Percentiles rank a stretch among this genome's conserved stretches.
Evolutionary conservation across 2,797 vertebrate genomes (phyloP).

Genomic region (Dicrostonyx torquatus): DNA sequence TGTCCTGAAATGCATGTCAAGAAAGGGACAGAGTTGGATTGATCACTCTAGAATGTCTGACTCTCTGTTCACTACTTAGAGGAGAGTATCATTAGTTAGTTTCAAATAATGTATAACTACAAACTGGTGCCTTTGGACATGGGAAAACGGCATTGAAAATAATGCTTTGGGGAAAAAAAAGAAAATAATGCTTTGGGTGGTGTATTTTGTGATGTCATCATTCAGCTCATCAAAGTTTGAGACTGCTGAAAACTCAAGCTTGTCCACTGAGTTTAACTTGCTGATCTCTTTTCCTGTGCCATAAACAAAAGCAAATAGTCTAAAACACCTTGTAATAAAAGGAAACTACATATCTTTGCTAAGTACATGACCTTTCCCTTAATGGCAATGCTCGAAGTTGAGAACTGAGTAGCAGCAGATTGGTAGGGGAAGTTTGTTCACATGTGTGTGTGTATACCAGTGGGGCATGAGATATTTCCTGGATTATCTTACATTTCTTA

Average conservation of each 20-base stretch:
- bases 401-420: constrained; percentile 1
- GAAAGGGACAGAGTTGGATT: constrained; percentile 5
- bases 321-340: constrained; percentile 24
- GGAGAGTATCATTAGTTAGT: background rate
- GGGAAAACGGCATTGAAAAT: constrained; percentile 41
- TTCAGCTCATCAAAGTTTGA: background rate
- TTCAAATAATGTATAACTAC: constrained; percentile 55
- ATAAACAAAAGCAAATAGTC: constrained; percentile 1
- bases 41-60: constrained; percentile 19
- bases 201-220: constrained; percentile 33
- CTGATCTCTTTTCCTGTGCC: background rate
- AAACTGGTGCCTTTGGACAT: constrained; percentile 41
- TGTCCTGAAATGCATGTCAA: constrained; percentile 37
- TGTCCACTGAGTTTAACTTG: background rate
- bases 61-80: background rate
- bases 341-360: constrained; percentile 46
- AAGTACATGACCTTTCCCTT: constrained; percentile 50
- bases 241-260: background rate
- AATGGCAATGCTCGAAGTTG: background rate
- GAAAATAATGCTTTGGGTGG: constrained; percentile 28
- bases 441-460: background rate
- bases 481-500: constrained; percentile 14
- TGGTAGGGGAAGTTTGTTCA: constrained; percentile 17
- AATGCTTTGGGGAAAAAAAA: constrained; percentile 5
- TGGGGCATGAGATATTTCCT: background rate